Conservation (phyloP, 2,888 invertebrate species). For the Melanchra persicariae region DNA sequence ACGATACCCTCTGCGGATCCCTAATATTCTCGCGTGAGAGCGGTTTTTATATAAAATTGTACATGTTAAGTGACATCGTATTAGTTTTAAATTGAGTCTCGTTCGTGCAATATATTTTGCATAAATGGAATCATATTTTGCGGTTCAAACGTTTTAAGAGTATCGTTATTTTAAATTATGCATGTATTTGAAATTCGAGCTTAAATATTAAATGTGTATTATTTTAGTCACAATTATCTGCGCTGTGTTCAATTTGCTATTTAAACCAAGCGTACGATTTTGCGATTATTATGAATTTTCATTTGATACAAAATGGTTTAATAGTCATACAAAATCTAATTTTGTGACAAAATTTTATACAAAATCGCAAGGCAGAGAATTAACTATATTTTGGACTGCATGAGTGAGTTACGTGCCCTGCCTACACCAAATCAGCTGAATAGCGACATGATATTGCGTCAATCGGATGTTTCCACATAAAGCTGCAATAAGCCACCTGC, state of each 20-base stretch:
- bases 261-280: conserved; percentile 2
- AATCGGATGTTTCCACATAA: no score
- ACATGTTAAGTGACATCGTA: conserved; percentile 13
- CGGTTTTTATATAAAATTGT: conserved; percentile 10
- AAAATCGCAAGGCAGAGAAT: not conserved
- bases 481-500: no score
- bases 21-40: not conserved
- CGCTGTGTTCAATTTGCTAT: conserved; percentile 20
- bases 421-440: no score
- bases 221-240: not conserved
- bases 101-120: conserved; percentile 38
- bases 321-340: not conserved
- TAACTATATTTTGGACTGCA: not conserved
- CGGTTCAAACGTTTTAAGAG: conserved; percentile 27
- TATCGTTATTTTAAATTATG: conserved; percentile 28
- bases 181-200: conserved; percentile 27
- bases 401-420: no score
- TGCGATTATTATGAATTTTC: conserved; percentile 6
- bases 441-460: no score
- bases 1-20: no score
- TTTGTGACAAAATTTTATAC: not conserved
- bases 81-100: conserved; percentile 45
- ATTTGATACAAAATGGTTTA: not conserved
- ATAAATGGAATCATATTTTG: conserved; percentile 53
- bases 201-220: conserved; percentile 18